Conservation (phyloP, 1,140 invertebrate genomes). For the Kradibia gibbosae region DNA sequence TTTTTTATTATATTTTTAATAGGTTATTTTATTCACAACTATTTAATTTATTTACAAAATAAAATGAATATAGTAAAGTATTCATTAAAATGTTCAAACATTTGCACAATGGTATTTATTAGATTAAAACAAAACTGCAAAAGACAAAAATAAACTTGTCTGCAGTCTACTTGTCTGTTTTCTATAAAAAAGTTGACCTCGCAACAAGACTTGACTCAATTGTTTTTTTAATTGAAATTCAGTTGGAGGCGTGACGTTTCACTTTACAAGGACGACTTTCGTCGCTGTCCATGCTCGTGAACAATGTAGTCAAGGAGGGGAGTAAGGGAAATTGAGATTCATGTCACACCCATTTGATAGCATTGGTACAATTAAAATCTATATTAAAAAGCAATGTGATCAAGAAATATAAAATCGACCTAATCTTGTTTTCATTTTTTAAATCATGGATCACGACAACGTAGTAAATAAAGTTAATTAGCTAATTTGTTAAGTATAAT, state of each 20-base stretch:
- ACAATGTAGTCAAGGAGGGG: neutral
- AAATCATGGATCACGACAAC: too few relatives aligned
- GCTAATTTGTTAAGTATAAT: too few relatives aligned
- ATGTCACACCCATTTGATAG: neutral
- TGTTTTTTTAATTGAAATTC: conserved; percentile 42
- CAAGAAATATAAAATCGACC: neutral
- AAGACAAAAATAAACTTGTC: neutral
- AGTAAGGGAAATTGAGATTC: neutral
- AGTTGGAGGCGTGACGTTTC: conserved; percentile 26
- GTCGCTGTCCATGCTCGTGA: neutral
- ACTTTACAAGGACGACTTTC: conserved; percentile 32
- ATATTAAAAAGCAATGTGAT: neutral
- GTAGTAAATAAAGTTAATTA: too few relatives aligned
- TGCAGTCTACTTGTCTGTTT: neutral
- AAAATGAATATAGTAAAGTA: too few relatives aligned
- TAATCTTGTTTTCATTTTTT: too few relatives aligned
- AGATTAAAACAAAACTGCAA: neutral
- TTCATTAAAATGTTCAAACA: too few relatives aligned
- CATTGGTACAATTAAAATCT: neutral
- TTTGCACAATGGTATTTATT: too few relatives aligned
- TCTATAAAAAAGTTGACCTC: conserved; percentile 4
- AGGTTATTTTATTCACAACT: too few relatives aligned
- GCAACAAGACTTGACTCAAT: neutral
- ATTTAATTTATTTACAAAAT: too few relatives aligned
- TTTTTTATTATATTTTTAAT: too few relatives aligned